These are phyloP conservation scores for Eudyptes chrysolophus DNA, from an alignment of 2,113 vertebrate species.

Conservation along the genomic window DNA sequence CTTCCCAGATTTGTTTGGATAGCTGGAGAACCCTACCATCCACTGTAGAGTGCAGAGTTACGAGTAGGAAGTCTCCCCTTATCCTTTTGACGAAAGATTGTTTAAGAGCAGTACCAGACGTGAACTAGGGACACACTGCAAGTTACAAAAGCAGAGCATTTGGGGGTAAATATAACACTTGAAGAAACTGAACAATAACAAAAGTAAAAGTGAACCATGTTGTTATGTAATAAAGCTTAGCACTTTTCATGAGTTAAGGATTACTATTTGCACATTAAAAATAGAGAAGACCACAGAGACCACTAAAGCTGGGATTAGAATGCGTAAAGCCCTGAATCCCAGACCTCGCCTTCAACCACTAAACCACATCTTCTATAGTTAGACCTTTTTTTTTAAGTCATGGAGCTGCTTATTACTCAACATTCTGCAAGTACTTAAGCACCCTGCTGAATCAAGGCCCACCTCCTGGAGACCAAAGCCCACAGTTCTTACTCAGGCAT, in stretches of 20 bases:
- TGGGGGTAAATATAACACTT: background rate
- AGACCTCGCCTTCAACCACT: conserved; percentile 45
- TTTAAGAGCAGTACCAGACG: background rate
- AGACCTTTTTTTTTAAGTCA: conserved; percentile 13
- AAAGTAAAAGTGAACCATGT: conserved; percentile 52
- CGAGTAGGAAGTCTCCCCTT: background rate
- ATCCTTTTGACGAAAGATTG: background rate
- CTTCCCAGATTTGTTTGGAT: background rate
- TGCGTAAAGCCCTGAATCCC: background rate
- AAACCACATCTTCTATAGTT: conserved; percentile 59
- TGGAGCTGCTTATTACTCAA: conserved; percentile 29
- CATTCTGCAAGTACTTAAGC: conserved; percentile 27
- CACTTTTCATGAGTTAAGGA: conserved; percentile 34
- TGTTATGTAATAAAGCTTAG: conserved; percentile 47
- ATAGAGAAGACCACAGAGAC: conserved; percentile 59
- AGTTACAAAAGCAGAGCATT: conserved; percentile 21
- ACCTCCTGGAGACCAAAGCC: background rate
- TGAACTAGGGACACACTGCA: background rate
- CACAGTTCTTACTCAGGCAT: background rate
- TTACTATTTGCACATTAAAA: conserved; percentile 54
- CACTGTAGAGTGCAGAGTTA: background rate
- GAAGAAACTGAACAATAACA: conserved; percentile 34
- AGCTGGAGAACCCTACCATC: background rate
- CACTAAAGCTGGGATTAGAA: conserved; percentile 56
- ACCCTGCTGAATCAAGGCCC: conserved; percentile 24